Base-by-base conservation (phyloP, 1,140 invertebrate species). In the Trachymyrmex cornetzi region DNA sequence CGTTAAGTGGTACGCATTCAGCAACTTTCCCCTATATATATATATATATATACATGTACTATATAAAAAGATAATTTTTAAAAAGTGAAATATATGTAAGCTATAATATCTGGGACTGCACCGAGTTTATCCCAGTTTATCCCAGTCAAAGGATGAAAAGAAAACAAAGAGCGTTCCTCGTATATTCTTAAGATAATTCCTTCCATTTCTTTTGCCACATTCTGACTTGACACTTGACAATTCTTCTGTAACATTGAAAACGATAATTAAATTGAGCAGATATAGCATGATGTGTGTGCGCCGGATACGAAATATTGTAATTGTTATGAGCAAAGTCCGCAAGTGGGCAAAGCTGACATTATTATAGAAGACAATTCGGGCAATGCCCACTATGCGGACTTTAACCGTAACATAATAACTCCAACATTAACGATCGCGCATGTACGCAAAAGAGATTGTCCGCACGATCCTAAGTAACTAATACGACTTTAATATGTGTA, bases 261-360 rank as follows among this genome's bases (percentile, higher is more conserved):
- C 11, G 38, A 57, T 38, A 38, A 75, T 74, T 61, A 48, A 84
- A 50, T 14, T 12, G 22, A 48, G 27, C n/a, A 38, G 9, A 16
- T 80, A 67, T 12, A 53, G 55, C 38, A 16, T 27, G 38, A 24
- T 53, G 50, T 82, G 55, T 53, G 50, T 82, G 55, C 2, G 19
- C 67, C 80, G 55, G 80, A 61, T 63, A 75, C 69, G 57, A 61
- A 84, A 75, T 84, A 55, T 82, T 61, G 80, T 84, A 82, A 44
- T 44, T 44, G 38, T 44, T 44, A 12, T 44, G 38, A 11, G 11
- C 38, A 44, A 12, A 44, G 2, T 44, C 38, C 11, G 38, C 11
- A 44, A 44, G 38, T 11, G 9, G 1, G 38, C 38, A 44, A 44
- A 12, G 38, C 9, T 11, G 38, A 44, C 38, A 44, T 11, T 11